phyloP scores from a whole-genome alignment of 2,888 invertebrate genomes.

The Hypomecis punctinalis region DNA sequence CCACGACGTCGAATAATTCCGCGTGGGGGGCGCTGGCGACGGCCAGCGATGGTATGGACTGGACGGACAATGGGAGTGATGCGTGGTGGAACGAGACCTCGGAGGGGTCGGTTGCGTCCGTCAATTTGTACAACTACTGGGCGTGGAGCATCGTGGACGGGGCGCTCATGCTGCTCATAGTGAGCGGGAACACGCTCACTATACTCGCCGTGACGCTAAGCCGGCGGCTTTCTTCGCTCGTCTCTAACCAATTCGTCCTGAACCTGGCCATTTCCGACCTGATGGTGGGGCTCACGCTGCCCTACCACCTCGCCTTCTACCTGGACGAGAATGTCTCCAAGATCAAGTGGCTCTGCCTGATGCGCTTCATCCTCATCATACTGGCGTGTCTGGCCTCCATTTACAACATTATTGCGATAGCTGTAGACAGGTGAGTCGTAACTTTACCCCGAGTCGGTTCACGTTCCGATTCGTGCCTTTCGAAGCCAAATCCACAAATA shows the following conservation, averaged over 20 bases:
- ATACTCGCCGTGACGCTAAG: slow-evolving; percentile 90
- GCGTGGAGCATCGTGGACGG: slow-evolving; percentile 88
- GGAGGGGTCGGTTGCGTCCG: slow-evolving; percentile 55
- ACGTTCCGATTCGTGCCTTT: slow-evolving; percentile 37
- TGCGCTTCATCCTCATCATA: slow-evolving; percentile 90
- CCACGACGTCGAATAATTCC: slow-evolving; percentile 77
- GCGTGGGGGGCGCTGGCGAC: slow-evolving; percentile 78
- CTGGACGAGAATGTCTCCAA: slow-evolving; percentile 85
- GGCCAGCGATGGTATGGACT: slow-evolving; percentile 83
- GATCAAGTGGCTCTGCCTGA: slow-evolving; percentile 87
- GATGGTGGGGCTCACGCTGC: slow-evolving; percentile 90
- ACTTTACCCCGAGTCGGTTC: slow-evolving; percentile 34
- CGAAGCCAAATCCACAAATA: slow-evolving; percentile 39
- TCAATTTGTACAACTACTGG: slow-evolving; percentile 77
- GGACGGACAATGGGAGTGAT: slow-evolving; percentile 73
- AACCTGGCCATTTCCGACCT: slow-evolving; percentile 92
- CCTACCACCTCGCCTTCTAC: slow-evolving; percentile 92
- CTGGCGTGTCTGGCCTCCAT: slow-evolving; percentile 92
- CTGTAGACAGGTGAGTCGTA: slow-evolving; percentile 86
- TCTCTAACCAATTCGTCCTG: slow-evolving; percentile 91
- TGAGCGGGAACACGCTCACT: slow-evolving; percentile 90
- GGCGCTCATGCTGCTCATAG: slow-evolving; percentile 87
- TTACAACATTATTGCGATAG: slow-evolving; percentile 91
- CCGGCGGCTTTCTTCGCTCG: slow-evolving; percentile 87
- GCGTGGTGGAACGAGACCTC: slow-evolving; percentile 72